These are phyloP conservation scores for Tenthredo scrophulariae DNA, from an alignment of 2,888 invertebrate genomes.

Conservation along the genomic window DNA sequence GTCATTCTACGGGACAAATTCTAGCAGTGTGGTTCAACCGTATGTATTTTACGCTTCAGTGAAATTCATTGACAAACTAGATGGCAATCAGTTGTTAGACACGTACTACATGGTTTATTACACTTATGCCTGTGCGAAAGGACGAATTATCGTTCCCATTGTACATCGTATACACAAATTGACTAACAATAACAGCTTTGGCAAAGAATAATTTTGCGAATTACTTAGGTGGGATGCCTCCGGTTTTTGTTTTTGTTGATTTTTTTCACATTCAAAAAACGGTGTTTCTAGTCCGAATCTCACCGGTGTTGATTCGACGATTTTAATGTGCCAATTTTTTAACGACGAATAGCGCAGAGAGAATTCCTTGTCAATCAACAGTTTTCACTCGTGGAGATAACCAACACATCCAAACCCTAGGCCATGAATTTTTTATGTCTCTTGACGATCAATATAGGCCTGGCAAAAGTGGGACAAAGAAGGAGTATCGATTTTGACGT, in stretches of 20 bases:
- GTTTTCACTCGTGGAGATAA: not conserved
- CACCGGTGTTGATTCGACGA: not conserved
- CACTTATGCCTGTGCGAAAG: not conserved
- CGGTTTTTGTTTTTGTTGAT: too few species aligned
- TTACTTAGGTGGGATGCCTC: not conserved
- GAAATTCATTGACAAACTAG: slow-evolving; percentile 8
- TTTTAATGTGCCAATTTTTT: not conserved
- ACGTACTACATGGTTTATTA: not conserved
- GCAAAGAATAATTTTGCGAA: not conserved
- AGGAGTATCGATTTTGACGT: slow-evolving; percentile 19
- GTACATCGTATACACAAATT: not conserved
- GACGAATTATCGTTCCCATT: not conserved
- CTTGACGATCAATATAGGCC: slow-evolving; percentile 20
- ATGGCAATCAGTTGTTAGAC: not conserved
- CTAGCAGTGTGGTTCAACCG: not conserved
- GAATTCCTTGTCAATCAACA: not conserved
- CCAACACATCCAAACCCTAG: slow-evolving; percentile 18
- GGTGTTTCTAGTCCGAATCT: not conserved
- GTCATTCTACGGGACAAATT: slow-evolving; percentile 9
- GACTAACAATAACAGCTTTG: not conserved
- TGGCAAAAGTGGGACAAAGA: slow-evolving; percentile 15
- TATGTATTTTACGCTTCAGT: slow-evolving; percentile 13
- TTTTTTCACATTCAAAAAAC: not conserved
- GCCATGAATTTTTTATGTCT: slow-evolving; percentile 21
- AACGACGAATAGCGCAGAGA: not conserved